These are phyloP conservation scores for Esox masquinongy DNA, from an alignment of 2,797 vertebrate species.

Conservation along the genomic window DNA sequence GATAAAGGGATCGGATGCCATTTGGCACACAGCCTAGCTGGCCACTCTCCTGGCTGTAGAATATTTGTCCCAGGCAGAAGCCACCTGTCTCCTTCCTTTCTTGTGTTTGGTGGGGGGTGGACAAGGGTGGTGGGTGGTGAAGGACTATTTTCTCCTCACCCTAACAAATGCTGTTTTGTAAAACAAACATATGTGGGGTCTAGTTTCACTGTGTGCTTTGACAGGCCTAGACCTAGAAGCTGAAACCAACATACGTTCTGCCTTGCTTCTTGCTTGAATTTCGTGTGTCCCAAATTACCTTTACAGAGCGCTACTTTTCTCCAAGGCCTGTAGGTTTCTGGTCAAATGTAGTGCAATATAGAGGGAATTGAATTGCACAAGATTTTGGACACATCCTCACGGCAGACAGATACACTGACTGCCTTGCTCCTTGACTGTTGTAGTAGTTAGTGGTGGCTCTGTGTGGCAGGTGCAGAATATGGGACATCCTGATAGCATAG, in stretches of 20 bases:
- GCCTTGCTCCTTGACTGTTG: constrained; percentile 8
- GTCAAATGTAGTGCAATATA: neutral
- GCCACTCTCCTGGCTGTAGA: constrained; percentile 63
- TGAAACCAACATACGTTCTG: constrained; percentile 39
- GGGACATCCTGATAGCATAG: constrained; percentile 38
- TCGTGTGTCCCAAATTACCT: neutral
- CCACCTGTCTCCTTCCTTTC: constrained; percentile 74
- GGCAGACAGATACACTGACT: constrained; percentile 20
- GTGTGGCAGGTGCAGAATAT: constrained; percentile 60
- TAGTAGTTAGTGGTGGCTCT: constrained; percentile 15
- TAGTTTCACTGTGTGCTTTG: constrained; percentile 61
- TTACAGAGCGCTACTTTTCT: neutral
- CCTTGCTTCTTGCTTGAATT: neutral
- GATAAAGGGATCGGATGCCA: neutral
- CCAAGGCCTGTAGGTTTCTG: neutral
- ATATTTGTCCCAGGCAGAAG: constrained; percentile 71
- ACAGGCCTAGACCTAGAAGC: constrained; percentile 49
- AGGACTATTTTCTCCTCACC: constrained; percentile 44
- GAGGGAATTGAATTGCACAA: neutral
- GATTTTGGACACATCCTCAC: constrained; percentile 25
- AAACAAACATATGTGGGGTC: constrained; percentile 67
- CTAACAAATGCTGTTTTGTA: constrained; percentile 59
- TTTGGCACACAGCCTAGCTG: constrained; percentile 59
- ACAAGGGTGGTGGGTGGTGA: constrained; percentile 32
- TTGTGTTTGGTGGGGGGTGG: constrained; percentile 65